Evolutionary conservation across 2,797 vertebrate species (phyloP), one percentile per base, ranked within the genome.

Genomic region (Centroberyx gerrardi): DNA sequence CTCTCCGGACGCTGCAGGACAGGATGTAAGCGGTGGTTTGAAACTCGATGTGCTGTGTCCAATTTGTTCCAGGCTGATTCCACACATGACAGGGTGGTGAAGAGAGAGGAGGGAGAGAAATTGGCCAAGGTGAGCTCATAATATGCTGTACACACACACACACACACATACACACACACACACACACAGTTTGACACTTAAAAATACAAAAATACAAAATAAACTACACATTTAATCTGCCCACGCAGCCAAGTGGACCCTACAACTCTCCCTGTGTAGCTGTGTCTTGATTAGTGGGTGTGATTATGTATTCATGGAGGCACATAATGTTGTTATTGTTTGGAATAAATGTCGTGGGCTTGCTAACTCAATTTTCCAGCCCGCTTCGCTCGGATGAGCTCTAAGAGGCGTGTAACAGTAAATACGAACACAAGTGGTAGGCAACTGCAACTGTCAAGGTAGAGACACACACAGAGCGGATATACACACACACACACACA

Each of bases 41-140:
- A 68, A 15, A 81, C 28, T 52, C 8, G 1, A 14, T 44, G 22
- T 53, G 10, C 5, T 67, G 17, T 55, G 27, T 64, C 28, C 15
- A 3, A 54, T 81, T 54, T 80, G 68, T 80, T 81, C 3, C 33
- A 99, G 97, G 97, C 96, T 71, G 98, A 99, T 79, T 96, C 96
- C 5, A 87, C 96, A 61, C 97, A 98, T 49, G 95, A 97, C 58
- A 95, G 96, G 68, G 95, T 87, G 80, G 97, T 99, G 84, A 98
- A 96, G 87, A 94, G 96, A 83, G 97, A 99, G 89, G 97, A 98
- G 0, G 97, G 97, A 5, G 98, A 99, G 92, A 97, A 96, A 75
- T 87, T 99, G 85, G 97, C 97, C 60, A 98, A 97, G 96, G 98
- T 99, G 82, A 40, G 86, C 52, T 18, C n/a, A 51, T 8, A 29